These are phyloP conservation scores for Trochalopteron elliotii DNA, from an alignment of 2,113 vertebrate genomes.

Conservation along the genomic window DNA sequence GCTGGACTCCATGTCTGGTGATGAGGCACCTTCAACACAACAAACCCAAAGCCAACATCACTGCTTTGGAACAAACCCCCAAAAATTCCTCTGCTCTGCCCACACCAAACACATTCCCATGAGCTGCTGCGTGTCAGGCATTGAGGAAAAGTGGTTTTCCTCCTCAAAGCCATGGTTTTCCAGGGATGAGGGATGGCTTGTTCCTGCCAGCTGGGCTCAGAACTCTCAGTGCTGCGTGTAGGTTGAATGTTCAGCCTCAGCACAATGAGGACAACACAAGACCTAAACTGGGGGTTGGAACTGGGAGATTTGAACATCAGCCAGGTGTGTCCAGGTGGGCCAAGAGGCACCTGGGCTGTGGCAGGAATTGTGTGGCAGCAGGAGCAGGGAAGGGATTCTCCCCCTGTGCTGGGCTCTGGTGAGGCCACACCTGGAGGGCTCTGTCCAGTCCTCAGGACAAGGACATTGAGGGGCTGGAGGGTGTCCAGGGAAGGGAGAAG, in stretches of 20 bases:
- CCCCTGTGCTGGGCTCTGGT: neutral
- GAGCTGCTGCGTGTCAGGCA: fast-evolving
- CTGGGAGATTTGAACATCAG: neutral
- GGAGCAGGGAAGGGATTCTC: neutral
- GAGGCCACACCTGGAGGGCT: neutral
- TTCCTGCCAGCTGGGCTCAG: neutral
- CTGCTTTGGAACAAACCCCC: neutral
- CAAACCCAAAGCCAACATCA: neutral
- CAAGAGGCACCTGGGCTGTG: neutral
- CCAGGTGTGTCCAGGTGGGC: neutral
- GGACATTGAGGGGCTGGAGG: neutral
- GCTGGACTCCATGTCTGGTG: constrained; percentile 91
- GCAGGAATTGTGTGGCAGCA: neutral
- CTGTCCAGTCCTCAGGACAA: neutral
- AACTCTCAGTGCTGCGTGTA: fast-evolving
- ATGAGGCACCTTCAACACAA: constrained; percentile 72
- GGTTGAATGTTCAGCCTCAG: neutral
- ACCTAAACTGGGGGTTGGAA: neutral
- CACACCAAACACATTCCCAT: fast-evolving
- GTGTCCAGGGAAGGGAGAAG: neutral
- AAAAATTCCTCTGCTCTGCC: neutral
- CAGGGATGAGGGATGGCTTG: neutral
- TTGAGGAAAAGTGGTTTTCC: fast-evolving
- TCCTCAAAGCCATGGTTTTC: neutral
- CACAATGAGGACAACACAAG: neutral